Conservation (phyloP, 1,140 invertebrate species). For the Rhyacophila brunnea region DNA sequence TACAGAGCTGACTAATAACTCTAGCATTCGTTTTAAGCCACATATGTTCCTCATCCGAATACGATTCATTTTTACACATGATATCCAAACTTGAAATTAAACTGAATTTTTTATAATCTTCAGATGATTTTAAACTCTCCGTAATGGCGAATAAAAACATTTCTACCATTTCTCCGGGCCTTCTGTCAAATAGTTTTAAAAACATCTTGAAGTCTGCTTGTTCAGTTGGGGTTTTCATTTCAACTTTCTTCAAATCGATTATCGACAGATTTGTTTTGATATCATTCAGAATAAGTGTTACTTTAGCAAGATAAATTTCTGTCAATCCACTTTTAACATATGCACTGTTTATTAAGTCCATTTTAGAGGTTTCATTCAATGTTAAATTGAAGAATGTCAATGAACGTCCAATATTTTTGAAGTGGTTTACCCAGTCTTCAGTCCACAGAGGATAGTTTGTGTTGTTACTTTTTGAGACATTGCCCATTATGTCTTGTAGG, state of each 20-base stretch:
- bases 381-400: constrained; percentile 11
- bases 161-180: constrained; percentile 42
- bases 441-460: constrained; percentile 36
- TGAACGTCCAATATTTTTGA: constrained; percentile 21
- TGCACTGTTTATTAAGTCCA: constrained; percentile 5
- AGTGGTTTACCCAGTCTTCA: constrained; percentile 32
- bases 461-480: constrained; percentile 40
- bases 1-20: constrained; percentile 22
- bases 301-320: constrained; percentile 45
- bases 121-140: constrained; percentile 36
- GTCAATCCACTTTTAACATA: constrained; percentile 23
- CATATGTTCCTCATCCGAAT: constrained; percentile 3
- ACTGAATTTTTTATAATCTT: constrained; percentile 17
- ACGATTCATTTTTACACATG: constrained; percentile 24
- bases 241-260: no score
- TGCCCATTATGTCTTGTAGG: constrained; percentile 37
- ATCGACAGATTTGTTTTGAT: no score
- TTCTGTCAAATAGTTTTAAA: constrained; percentile 42
- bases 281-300: constrained; percentile 38
- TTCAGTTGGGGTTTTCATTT: constrained; percentile 23
- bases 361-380: constrained; percentile 3
- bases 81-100: constrained; percentile 17
- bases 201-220: constrained; percentile 40
- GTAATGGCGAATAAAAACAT: constrained; percentile 47
- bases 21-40: constrained; percentile 16